phyloP scores from a whole-genome alignment of 2,797 vertebrate species.

The Aldrovandia affinis region DNA sequence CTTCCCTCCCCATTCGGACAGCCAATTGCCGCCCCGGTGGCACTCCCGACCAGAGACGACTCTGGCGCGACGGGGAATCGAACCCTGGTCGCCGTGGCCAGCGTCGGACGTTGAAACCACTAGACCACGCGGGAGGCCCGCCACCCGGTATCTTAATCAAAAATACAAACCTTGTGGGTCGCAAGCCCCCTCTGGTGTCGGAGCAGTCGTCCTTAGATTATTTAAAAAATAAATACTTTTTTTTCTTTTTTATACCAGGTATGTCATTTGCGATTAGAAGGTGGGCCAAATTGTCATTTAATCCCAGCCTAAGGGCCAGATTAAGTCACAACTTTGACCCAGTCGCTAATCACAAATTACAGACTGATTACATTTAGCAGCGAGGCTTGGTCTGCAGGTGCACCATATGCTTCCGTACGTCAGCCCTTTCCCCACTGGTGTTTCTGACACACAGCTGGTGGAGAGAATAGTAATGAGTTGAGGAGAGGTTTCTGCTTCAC shows the following conservation, averaged over 20 bases:
- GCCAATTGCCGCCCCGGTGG: too few species aligned
- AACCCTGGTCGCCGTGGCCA: too few species aligned
- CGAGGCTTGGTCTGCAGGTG: neutral
- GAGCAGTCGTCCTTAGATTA: neutral
- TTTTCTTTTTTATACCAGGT: neutral
- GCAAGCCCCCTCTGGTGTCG: neutral
- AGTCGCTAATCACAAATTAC: conserved; percentile 8
- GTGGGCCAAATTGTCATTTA: conserved; percentile 10
- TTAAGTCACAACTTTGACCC: neutral
- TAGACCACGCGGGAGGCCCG: too few species aligned
- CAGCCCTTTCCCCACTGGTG: neutral
- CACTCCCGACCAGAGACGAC: too few species aligned
- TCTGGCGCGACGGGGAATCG: too few species aligned
- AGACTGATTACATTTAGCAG: neutral
- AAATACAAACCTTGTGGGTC: conserved; percentile 13
- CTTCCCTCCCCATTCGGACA: too few species aligned
- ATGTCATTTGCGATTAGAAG: neutral
- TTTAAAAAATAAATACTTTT: neutral
- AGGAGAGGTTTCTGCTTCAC: neutral
- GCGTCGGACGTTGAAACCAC: too few species aligned
- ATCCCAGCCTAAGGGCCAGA: conserved; percentile 3
- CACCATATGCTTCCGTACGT: neutral
- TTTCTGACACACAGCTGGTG: neutral
- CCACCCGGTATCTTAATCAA: neutral
- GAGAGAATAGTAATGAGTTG: neutral